Evolutionary conservation across 2,797 vertebrate species (phyloP).

Genomic region (Rallus crepitans): DNA sequence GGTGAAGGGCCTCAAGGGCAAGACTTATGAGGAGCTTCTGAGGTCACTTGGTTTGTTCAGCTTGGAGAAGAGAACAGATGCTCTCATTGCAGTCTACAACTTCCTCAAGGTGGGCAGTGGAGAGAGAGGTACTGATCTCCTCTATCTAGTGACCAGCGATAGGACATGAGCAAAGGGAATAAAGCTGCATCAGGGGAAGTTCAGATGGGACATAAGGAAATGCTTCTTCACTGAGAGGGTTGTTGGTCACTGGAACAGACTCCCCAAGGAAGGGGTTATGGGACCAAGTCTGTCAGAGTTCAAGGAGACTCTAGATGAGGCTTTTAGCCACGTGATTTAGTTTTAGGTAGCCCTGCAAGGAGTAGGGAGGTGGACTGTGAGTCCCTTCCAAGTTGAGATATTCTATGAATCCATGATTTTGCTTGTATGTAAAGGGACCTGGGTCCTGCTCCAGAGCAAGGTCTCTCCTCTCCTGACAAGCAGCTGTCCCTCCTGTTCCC

Average conservation of each 20-base stretch:
- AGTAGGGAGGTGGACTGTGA: no score
- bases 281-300: not conserved
- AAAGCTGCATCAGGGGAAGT: not conserved
- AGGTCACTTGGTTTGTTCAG: not conserved
- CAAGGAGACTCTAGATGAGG: not conserved
- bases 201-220: not conserved
- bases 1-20: not conserved
- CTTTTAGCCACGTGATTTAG: not conserved
- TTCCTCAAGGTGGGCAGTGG: not conserved
- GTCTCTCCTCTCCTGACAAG: not conserved
- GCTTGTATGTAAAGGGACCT: not conserved
- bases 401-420: not conserved
- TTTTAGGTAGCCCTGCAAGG: not conserved
- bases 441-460: not conserved
- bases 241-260: not conserved
- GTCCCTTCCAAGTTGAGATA: not conserved
- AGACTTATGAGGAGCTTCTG: accelerated
- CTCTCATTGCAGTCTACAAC: not conserved
- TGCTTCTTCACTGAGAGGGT: not conserved
- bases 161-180: not conserved
- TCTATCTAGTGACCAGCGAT: not conserved
- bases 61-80: not conserved
- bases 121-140: not conserved
- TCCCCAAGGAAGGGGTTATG: not conserved
- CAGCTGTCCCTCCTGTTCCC: not conserved